phyloP scores from a whole-genome alignment of 2,113 vertebrate genomes.

The Sceloporus undulatus region DNA sequence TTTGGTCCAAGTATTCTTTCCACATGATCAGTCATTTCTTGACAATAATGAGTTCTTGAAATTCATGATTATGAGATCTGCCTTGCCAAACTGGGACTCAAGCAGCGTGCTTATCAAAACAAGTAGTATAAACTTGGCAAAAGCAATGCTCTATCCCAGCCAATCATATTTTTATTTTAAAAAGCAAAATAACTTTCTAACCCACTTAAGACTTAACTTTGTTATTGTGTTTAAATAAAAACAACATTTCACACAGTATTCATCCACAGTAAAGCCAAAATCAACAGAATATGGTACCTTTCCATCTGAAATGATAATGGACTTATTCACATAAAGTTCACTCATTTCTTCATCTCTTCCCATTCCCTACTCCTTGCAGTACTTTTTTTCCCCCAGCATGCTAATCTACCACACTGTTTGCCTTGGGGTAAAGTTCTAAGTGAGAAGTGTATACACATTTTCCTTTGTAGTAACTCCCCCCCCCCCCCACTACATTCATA shows the following conservation, averaged over 20 bases:
- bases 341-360: background rate
- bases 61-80: conserved; percentile 3
- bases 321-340: conserved; percentile 31
- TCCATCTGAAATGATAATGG: conserved; percentile 6
- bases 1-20: conserved; percentile 4
- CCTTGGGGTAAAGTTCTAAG: background rate
- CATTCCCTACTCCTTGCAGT: background rate
- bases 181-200: background rate
- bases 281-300: conserved; percentile 25
- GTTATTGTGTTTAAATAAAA: conserved; percentile 39
- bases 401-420: conserved; percentile 8
- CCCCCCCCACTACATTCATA: background rate
- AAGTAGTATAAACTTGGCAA: conserved; percentile 25
- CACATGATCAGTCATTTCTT: background rate
- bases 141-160: background rate
- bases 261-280: conserved; percentile 21
- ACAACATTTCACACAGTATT: background rate
- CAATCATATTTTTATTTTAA: conserved; percentile 21
- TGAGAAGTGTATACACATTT: accelerated
- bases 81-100: conserved; percentile 8
- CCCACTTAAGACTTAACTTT: background rate
- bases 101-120: background rate
- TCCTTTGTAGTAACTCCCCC: background rate
- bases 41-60: background rate
- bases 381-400: background rate